Evolutionary conservation across 2,113 vertebrate genomes (phyloP).

Genomic region (Mesocricetus auratus): DNA sequence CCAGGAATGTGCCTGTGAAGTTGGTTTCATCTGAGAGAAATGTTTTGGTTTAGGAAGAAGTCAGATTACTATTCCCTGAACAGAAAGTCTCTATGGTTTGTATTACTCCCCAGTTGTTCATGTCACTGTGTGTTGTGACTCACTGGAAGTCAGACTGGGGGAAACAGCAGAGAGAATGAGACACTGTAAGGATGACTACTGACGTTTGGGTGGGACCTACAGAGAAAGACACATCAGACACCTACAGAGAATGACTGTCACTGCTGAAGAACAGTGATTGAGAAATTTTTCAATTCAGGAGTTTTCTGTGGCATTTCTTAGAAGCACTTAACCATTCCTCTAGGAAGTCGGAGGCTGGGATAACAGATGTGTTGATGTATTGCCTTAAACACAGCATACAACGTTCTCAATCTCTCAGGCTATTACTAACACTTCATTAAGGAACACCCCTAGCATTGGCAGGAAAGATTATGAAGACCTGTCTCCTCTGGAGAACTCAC

Average conservation of each 20-base stretch:
- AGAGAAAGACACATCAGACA: constrained; percentile 18
- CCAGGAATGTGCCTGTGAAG: neutral
- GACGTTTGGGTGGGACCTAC: neutral
- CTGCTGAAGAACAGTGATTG: neutral
- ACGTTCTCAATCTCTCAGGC: neutral
- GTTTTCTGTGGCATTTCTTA: constrained; percentile 2
- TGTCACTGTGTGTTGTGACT: neutral
- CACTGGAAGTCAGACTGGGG: neutral
- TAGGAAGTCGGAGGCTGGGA: neutral
- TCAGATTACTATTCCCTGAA: neutral
- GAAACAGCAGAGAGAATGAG: constrained; percentile 1
- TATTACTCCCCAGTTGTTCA: neutral
- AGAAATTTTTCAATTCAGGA: constrained; percentile 4
- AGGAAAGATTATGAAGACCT: neutral
- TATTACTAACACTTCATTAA: constrained; percentile 18
- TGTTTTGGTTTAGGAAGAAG: constrained; percentile 21
- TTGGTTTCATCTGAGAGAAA: neutral
- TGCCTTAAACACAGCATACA: constrained; percentile 19
- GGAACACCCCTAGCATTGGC: neutral
- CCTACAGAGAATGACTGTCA: neutral
- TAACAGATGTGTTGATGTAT: neutral
- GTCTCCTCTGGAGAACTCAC: constrained; percentile 81
- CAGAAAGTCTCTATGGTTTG: neutral
- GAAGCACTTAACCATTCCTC: neutral
- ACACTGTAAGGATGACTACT: neutral